A percentile compares a stretch with the other conserved stretches of the same genome.
Conservation (phyloP, 1,140 invertebrate species). For the Centruroides vittatus region DNA sequence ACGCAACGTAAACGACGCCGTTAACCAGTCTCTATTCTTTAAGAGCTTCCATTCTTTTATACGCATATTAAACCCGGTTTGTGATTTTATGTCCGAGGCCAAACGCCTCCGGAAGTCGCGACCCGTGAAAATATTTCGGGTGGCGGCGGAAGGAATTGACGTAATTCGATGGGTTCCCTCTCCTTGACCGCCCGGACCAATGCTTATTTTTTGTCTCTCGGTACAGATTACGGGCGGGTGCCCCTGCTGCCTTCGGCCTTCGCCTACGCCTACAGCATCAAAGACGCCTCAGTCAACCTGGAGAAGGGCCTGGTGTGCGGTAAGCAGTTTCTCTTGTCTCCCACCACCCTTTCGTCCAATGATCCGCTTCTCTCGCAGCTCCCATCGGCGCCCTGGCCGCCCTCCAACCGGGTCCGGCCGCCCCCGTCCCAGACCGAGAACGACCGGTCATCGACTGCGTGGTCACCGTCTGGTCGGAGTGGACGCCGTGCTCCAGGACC, state of each 20-base stretch:
- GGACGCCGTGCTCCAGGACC: conserved; percentile 49
- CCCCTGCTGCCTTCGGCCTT: conserved; percentile 17
- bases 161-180: too few species aligned
- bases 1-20: too few species aligned
- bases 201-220: too few species aligned
- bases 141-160: too few species aligned
- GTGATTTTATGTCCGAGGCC: too few species aligned
- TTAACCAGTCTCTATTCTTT: too few species aligned
- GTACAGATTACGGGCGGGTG: conserved; percentile 16
- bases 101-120: too few species aligned
- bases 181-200: too few species aligned
- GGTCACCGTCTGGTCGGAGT: conserved; percentile 55
- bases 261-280: conserved; percentile 17
- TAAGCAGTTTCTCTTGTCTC: conserved; percentile 14
- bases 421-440: neutral
- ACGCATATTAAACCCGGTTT: too few species aligned
- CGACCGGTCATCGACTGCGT: conserved; percentile 34
- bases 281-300: conserved; percentile 17
- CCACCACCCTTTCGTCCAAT: neutral
- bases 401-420: neutral
- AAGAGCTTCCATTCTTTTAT: too few species aligned
- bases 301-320: conserved; percentile 19
- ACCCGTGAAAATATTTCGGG: too few species aligned
- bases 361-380: too few species aligned
- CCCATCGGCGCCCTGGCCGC: neutral